phyloP scores from a whole-genome alignment of 2,888 invertebrate genomes.

The Atrina japonica region DNA sequence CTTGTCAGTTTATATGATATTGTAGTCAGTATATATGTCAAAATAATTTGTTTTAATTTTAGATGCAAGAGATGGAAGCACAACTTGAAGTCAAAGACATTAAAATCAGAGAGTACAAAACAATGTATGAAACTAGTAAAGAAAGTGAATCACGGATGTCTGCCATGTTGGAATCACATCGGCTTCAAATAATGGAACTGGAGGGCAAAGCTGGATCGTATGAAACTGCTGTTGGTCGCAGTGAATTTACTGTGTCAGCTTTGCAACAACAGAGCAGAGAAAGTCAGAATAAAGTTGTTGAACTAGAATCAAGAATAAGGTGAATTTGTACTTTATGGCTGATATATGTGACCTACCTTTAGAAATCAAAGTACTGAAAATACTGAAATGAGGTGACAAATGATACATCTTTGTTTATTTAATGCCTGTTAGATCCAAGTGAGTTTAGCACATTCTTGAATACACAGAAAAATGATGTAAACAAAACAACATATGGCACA shows the following conservation, averaged over 20 bases:
- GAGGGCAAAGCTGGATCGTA: conserved; percentile 71
- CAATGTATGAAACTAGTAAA: conserved; percentile 70
- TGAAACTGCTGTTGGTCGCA: conserved; percentile 75
- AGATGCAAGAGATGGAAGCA: conserved; percentile 71
- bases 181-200: conserved; percentile 71
- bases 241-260: conserved; percentile 74
- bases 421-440: too few species aligned
- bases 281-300: conserved; percentile 74
- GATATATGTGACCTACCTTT: background rate
- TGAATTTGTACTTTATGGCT: too few species aligned
- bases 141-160: conserved; percentile 74
- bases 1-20: too few species aligned
- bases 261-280: conserved; percentile 77
- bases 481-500: too few species aligned
- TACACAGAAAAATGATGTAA: too few species aligned
- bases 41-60: conserved; percentile 36
- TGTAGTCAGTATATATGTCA: too few species aligned
- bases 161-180: conserved; percentile 66
- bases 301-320: conserved; percentile 78
- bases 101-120: conserved; percentile 73
- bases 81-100: conserved; percentile 77
- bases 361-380: too few species aligned
- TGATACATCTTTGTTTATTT: too few species aligned
- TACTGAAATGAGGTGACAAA: too few species aligned
- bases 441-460: too few species aligned